These are phyloP conservation scores for Silurus aristotelis DNA, from an alignment of 2,797 vertebrate genomes.

Conservation along the genomic window DNA sequence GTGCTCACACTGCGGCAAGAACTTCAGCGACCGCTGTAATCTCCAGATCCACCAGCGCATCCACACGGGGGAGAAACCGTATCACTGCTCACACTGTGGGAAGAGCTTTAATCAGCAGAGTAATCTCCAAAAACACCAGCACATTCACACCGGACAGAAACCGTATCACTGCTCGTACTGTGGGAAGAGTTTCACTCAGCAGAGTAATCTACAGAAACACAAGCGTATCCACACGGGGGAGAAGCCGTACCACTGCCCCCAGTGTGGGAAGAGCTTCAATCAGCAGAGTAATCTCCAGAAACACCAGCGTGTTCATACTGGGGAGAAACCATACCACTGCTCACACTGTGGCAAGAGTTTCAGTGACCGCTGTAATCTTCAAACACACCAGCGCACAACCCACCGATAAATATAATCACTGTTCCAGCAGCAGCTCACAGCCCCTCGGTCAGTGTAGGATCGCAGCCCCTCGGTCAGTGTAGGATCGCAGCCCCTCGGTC, in stretches of 20 bases:
- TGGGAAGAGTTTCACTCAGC: constrained; percentile 16
- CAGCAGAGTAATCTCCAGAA: background rate
- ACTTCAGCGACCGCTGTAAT: background rate
- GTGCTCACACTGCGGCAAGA: background rate
- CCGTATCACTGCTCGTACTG: background rate
- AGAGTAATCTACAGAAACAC: constrained; percentile 15
- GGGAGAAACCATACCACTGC: constrained; percentile 6
- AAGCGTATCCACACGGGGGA: constrained; percentile 3
- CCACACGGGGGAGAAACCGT: constrained; percentile 8
- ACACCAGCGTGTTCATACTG: constrained; percentile 11
- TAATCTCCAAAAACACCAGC: constrained; percentile 7
- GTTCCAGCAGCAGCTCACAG: background rate
- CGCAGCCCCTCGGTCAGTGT: background rate
- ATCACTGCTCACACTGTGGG: constrained; percentile 1
- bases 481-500: background rate
- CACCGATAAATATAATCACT: background rate
- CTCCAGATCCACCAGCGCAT: constrained; percentile 17
- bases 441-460: background rate
- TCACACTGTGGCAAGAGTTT: constrained; percentile 2
- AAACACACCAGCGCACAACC: constrained; percentile 7
- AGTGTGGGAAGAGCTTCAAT: constrained; percentile 7
- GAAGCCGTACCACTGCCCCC: background rate
- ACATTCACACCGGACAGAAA: background rate
- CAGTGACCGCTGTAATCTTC: constrained; percentile 13
- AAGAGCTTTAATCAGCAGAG: constrained; percentile 15